Evolutionary conservation across 2,113 vertebrate species (phyloP), one percentile per base, ranked within the genome.

Genomic region (Sturnus vulgaris): DNA sequence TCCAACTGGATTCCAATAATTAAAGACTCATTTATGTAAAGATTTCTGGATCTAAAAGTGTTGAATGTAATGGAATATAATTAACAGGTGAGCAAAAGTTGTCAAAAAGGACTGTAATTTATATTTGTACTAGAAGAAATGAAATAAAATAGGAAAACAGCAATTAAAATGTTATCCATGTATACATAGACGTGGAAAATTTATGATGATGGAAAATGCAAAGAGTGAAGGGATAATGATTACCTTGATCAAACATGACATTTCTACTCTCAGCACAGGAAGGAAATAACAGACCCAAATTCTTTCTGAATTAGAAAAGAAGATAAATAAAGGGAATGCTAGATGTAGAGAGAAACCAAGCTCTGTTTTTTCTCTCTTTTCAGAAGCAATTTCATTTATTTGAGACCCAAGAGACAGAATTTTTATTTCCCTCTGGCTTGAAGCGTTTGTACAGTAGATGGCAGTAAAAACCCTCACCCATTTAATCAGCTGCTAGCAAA

Each of bases 401-500:
- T 44, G 61, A 85, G 25, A 49, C 21, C 25, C 20, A n/a, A 50
- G 65, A 42, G 70, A 37, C 2, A 37, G 40, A 20, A 28, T 30
- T 59, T 86, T 63, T 23, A 19, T 47, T 68, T 40, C 27, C 17
- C 33, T 27, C 21, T 53, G 63, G 4, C 42, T 35, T 15, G 65
- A 81, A 64, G 56, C 30, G 12, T 59, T 70, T 15, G 44, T 64
- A 77, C 97, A 96, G 97, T 28, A 98, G 98, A 83, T 91, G 97
- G 97, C 98, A 95, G 95, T 55, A 96, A 44, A 87, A 86, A 44
- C 69, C 66, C 65, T 88, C 19, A 28, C 12, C 55, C 11, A 27
- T 42, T 14, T 35, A 35, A 37, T 17, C 52, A 18, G 49, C 0
- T 53, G 30, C 35, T 11, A 10, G 31, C 52, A 79, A 68, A 73